Conservation (phyloP, 2,113 vertebrate genomes). For the Macroglossus sobrinus region DNA sequence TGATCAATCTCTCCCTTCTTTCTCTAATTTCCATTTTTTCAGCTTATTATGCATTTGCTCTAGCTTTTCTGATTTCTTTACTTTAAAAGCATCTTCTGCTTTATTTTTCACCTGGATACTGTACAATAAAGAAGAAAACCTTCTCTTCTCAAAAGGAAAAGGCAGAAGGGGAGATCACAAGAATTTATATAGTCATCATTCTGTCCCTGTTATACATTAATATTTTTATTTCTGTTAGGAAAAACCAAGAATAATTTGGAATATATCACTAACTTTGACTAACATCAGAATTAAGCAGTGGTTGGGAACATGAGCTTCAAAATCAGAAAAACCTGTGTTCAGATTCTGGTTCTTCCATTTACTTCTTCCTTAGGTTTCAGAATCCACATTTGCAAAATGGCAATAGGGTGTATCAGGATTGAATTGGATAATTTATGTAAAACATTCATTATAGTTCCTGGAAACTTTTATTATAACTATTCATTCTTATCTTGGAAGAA, state of each 20-base stretch:
- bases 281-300: not conserved
- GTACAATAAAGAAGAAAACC: slow-evolving; percentile 21
- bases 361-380: not conserved
- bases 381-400: not conserved
- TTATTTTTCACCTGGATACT: slow-evolving; percentile 18
- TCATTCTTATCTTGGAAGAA: slow-evolving; percentile 52
- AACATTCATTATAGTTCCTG: slow-evolving; percentile 27
- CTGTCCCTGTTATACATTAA: slow-evolving; percentile 3
- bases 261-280: not conserved
- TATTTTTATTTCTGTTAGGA: slow-evolving; percentile 6
- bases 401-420: not conserved
- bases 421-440: slow-evolving; percentile 30
- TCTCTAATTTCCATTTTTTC: not conserved
- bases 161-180: not conserved
- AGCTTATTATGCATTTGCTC: not conserved
- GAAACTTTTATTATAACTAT: slow-evolving; percentile 46
- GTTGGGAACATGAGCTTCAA: not conserved
- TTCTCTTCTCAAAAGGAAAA: slow-evolving; percentile 41
- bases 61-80: not conserved
- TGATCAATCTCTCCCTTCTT: not conserved
- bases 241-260: slow-evolving; percentile 38
- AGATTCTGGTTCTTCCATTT: not conserved
- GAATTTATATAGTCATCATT: not conserved
- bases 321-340: not conserved
- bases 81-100: not conserved